Conservation (phyloP, 2,888 invertebrate genomes). For the Stenchaetothrips biformis region DNA sequence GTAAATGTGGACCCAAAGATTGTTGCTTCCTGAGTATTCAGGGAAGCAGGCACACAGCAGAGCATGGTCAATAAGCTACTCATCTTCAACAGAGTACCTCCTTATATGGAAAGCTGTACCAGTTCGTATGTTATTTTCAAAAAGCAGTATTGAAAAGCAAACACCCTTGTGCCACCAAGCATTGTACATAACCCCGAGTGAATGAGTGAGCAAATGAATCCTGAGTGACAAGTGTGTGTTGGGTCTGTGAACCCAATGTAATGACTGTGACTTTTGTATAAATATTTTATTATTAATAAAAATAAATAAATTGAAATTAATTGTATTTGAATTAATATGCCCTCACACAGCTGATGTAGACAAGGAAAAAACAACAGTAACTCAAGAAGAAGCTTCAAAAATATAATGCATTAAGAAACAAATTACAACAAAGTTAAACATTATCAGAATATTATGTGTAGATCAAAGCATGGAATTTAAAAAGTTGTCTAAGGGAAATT, state of each 20-base stretch:
- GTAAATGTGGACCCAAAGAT: too few relatives aligned
- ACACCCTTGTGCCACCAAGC: background rate
- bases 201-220: background rate
- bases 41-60: too few relatives aligned
- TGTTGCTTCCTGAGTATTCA: too few relatives aligned
- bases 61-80: too few relatives aligned
- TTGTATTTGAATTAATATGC: background rate
- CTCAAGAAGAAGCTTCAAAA: too few relatives aligned
- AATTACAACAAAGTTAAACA: background rate
- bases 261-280: constrained; percentile 24
- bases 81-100: too few relatives aligned
- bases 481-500: background rate
- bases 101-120: too few relatives aligned
- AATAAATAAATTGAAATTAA: background rate
- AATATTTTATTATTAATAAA: constrained; percentile 2
- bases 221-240: background rate
- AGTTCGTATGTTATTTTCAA: too few relatives aligned
- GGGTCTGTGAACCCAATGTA: background rate
- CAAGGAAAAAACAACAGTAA: too few relatives aligned
- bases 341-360: background rate
- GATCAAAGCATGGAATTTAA: background rate
- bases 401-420: background rate
- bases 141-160: background rate
- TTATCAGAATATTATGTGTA: background rate
- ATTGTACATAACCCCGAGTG: constrained; percentile 14